Percentiles rank a stretch among this genome's conserved stretches.
phyloP scores from a whole-genome alignment of 2,888 invertebrate species.

The Abrostola tripartita region DNA sequence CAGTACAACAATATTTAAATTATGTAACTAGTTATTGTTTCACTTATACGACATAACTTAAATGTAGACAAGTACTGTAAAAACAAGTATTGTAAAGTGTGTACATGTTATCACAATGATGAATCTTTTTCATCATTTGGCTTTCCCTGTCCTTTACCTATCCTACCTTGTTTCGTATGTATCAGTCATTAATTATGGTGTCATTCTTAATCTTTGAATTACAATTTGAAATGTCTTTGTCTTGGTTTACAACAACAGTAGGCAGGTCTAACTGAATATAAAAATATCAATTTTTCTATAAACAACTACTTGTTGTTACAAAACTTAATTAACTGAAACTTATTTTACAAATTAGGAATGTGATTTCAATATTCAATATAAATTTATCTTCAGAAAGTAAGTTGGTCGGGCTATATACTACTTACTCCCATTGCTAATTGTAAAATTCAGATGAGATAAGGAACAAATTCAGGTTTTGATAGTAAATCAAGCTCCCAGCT shows the following conservation, averaged over 20 bases:
- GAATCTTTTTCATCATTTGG: slow-evolving; percentile 75
- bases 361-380: too few relatives aligned
- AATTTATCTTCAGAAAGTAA: not conserved
- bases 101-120: slow-evolving; percentile 85
- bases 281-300: too few relatives aligned
- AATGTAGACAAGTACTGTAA: slow-evolving; percentile 36
- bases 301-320: too few relatives aligned
- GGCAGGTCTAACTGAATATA: too few relatives aligned
- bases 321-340: too few relatives aligned
- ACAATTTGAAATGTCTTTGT: not conserved
- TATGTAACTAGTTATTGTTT: slow-evolving; percentile 36
- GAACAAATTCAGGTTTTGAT: not conserved
- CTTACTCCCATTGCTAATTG: too few relatives aligned
- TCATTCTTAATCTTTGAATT: slow-evolving; percentile 9
- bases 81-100: slow-evolving; percentile 56
- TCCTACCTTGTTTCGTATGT: slow-evolving; percentile 57
- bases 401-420: not conserved
- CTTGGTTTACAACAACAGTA: not conserved
- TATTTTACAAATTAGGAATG: too few relatives aligned
- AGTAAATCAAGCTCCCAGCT: slow-evolving; percentile 13
- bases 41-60: slow-evolving; percentile 28
- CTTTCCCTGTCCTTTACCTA: slow-evolving; percentile 72
- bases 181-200: slow-evolving; percentile 1
- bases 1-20: slow-evolving; percentile 58
- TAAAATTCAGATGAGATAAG: not conserved